phyloP scores from a whole-genome alignment of 2,113 vertebrate species.

The Sapayoa aenigma region DNA sequence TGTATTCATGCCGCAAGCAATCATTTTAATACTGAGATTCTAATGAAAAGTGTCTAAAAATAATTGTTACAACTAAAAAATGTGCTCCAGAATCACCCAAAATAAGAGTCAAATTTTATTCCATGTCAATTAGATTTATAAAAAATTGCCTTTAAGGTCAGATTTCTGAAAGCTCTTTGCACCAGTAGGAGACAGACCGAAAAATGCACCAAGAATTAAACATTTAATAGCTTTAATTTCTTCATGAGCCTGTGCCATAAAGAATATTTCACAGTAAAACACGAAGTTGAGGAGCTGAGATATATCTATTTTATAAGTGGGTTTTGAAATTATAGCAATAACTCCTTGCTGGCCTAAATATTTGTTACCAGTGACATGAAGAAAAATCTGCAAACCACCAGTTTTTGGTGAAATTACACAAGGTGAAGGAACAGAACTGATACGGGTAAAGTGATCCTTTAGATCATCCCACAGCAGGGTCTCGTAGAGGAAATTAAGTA shows the following conservation, averaged over 20 bases:
- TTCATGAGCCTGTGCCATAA: not conserved
- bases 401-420: not conserved
- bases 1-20: not conserved
- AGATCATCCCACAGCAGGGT: not conserved
- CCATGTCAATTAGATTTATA: not conserved
- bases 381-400: not conserved
- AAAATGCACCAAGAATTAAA: not conserved
- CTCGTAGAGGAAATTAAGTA: not conserved
- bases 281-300: not conserved
- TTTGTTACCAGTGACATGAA: not conserved
- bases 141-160: not conserved
- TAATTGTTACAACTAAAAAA: not conserved
- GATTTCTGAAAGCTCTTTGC: not conserved
- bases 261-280: not conserved
- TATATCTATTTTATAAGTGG: not conserved
- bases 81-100: not conserved
- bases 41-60: not conserved
- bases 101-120: not conserved
- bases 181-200: not conserved
- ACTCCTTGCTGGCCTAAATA: not conserved
- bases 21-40: not conserved
- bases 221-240: not conserved
- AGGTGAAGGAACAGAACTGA: not conserved
- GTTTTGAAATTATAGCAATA: not conserved
- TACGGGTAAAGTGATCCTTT: not conserved